Evolutionary conservation across 2,113 vertebrate genomes (phyloP).

Genomic region (Uropsilus gracilis): DNA sequence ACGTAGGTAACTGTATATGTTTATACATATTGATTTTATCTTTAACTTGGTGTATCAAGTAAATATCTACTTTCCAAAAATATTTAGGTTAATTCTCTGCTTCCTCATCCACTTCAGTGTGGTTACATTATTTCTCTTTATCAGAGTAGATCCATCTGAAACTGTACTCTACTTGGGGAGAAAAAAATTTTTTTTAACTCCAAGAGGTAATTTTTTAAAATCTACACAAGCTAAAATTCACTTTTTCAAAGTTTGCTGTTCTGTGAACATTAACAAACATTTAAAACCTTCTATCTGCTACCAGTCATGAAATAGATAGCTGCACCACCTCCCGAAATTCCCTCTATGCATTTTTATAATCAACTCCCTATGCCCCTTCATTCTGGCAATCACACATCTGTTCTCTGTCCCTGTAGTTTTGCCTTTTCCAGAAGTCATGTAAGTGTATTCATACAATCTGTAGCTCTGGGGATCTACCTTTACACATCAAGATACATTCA

Average conservation of each 20-base stretch:
- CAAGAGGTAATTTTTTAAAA: background rate
- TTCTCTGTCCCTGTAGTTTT: background rate
- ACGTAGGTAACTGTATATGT: too few relatives aligned
- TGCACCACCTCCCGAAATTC: background rate
- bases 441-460: background rate
- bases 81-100: background rate
- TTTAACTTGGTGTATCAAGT: background rate
- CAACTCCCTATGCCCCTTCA: background rate
- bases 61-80: background rate
- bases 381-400: background rate
- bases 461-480: background rate
- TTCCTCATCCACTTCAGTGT: background rate
- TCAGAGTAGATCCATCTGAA: background rate
- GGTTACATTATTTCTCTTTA: background rate
- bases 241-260: background rate
- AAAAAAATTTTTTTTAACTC: background rate
- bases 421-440: background rate
- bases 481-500: background rate
- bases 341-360: background rate
- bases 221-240: background rate
- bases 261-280: background rate
- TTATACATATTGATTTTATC: background rate
- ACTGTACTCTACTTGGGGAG: background rate
- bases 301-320: background rate
- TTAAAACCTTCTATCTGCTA: background rate